A percentile compares a stretch with the other conserved stretches of the same genome.
Evolutionary conservation across 2,797 vertebrate genomes (phyloP).

Genomic region (Spinus olivaceus): DNA sequence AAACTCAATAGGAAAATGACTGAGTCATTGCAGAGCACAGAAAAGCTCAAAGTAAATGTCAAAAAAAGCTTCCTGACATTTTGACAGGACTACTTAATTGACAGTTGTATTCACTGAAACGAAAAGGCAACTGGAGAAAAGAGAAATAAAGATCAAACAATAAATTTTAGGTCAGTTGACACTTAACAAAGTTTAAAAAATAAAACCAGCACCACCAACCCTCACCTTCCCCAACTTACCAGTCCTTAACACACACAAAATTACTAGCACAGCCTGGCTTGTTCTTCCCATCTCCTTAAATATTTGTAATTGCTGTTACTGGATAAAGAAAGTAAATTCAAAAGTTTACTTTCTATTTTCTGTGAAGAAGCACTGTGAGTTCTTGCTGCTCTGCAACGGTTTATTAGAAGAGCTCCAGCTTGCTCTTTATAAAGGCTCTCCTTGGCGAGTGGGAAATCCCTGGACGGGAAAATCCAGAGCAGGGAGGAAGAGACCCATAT

Average conservation of each 20-base stretch:
- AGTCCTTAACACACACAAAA: slow-evolving; percentile 20
- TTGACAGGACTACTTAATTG: not conserved
- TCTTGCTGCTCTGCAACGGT: not conserved
- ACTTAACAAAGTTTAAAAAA: not conserved
- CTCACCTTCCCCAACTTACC: slow-evolving; percentile 63
- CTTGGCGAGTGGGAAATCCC: slow-evolving; percentile 63
- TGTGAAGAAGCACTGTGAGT: not conserved
- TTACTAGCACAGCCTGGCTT: not conserved
- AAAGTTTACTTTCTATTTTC: not conserved
- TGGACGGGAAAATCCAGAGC: slow-evolving; percentile 56
- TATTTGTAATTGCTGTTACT: not conserved
- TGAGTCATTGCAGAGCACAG: not conserved
- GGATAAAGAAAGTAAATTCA: not conserved
- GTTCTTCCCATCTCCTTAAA: slow-evolving; percentile 32
- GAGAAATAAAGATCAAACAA: not conserved
- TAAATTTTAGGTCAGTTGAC: not conserved
- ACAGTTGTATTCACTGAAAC: not conserved
- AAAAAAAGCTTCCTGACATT: slow-evolving; percentile 6
- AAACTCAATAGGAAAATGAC: not conserved
- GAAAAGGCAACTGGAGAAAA: not conserved
- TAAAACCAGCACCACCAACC: not conserved
- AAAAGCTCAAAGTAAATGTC: not conserved
- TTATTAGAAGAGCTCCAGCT: not conserved
- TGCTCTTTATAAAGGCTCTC: slow-evolving; percentile 62
- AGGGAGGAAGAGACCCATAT: not conserved